Conservation (phyloP, 2,888 invertebrate genomes). For the Drosophila incognita region DNA sequence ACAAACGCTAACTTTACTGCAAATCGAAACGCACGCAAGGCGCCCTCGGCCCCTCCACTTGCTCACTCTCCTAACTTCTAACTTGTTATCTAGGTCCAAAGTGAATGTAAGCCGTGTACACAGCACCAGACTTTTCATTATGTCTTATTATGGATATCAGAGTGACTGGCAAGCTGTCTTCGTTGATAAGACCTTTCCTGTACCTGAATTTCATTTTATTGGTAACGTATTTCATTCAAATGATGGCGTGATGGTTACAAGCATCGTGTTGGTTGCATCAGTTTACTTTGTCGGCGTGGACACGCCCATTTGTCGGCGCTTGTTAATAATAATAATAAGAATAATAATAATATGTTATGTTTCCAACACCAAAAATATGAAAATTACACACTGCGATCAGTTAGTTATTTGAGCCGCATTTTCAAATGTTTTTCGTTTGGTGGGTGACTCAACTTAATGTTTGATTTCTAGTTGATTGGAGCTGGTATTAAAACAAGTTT, state of each 20-base stretch:
- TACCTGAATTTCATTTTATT: background rate
- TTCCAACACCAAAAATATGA: background rate
- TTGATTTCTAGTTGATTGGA: background rate
- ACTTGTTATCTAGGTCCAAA: conserved; percentile 5
- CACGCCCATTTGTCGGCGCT: background rate
- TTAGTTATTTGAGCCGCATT: background rate
- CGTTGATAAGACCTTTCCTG: conserved; percentile 1
- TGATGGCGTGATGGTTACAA: background rate
- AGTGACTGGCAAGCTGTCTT: conserved; percentile 2
- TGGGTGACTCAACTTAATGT: background rate
- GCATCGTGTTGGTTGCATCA: background rate
- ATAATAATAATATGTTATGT: background rate
- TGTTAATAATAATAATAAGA: background rate
- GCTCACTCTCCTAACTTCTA: background rate
- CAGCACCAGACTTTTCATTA: background rate
- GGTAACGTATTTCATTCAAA: background rate
- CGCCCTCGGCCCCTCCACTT: background rate
- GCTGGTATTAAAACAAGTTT: background rate
- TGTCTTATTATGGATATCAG: background rate
- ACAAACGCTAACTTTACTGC: conserved; percentile 15
- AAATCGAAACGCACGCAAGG: conserved; percentile 61
- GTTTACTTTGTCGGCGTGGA: background rate
- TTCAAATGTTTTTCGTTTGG: background rate
- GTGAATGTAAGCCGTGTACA: background rate
- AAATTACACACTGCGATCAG: background rate